Evolutionary conservation across 2,113 vertebrate genomes (phyloP).

Genomic region (Athene cunicularia): DNA sequence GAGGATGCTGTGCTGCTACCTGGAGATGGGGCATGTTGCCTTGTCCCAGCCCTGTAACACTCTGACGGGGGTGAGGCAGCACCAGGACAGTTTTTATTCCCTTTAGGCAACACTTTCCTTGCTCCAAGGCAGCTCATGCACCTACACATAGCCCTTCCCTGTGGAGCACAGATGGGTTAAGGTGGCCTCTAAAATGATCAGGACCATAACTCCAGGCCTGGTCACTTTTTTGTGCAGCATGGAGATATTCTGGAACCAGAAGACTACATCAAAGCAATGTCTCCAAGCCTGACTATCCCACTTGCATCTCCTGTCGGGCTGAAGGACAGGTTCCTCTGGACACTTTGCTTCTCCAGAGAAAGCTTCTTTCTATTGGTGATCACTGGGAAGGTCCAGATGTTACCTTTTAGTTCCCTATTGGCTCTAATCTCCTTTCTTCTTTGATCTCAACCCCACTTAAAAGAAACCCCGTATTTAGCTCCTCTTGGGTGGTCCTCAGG

Average conservation of each 20-base stretch:
- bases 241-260: background rate
- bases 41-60: background rate
- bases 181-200: background rate
- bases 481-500: constrained; percentile 69
- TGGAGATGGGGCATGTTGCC: background rate
- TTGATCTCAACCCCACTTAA: constrained; percentile 64
- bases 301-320: background rate
- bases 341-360: background rate
- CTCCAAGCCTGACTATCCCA: background rate
- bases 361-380: constrained; percentile 30
- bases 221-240: background rate
- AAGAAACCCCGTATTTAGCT: constrained; percentile 65
- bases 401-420: constrained; percentile 65
- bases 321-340: background rate
- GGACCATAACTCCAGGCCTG: background rate
- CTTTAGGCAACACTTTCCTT: background rate
- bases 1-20: background rate
- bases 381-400: constrained; percentile 42
- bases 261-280: background rate
- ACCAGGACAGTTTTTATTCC: background rate
- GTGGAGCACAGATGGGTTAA: background rate
- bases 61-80: background rate
- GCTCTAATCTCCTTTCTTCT: constrained; percentile 69
- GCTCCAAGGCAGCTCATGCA: background rate
- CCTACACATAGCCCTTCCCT: background rate